A percentile compares a stretch with the other conserved stretches of the same genome.
Evolutionary conservation across 2,113 vertebrate species (phyloP).

Genomic region (Dicentrarchus labrax): DNA sequence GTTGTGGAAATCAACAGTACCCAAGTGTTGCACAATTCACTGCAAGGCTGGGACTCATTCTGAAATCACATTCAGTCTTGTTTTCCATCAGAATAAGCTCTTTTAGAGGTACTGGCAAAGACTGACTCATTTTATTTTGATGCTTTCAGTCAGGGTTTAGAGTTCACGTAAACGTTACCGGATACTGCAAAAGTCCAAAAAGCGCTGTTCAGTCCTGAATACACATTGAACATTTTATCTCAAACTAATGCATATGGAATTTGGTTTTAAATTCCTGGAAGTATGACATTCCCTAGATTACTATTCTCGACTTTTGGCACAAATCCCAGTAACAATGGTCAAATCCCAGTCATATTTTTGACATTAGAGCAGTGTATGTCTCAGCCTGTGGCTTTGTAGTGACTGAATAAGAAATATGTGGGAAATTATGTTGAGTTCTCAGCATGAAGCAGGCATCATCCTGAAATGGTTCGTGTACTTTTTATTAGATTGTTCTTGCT

Average conservation of each 20-base stretch:
- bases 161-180: conserved; percentile 26
- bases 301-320: conserved; percentile 17
- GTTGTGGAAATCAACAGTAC: conserved; percentile 43
- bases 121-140: conserved; percentile 37
- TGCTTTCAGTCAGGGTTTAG: conserved; percentile 10
- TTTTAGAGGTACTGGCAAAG: conserved; percentile 34
- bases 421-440: conserved; percentile 7
- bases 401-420: not conserved
- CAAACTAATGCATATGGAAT: conserved; percentile 36
- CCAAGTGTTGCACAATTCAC: conserved; percentile 55
- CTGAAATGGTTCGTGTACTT: conserved; percentile 13
- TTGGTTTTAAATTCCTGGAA: conserved; percentile 33
- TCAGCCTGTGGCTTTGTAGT: conserved; percentile 40
- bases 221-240: conserved; percentile 37
- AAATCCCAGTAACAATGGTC: not conserved
- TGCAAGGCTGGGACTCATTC: conserved; percentile 18
- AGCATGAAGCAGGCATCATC: conserved; percentile 4
- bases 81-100: conserved; percentile 41
- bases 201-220: conserved; percentile 1
- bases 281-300: conserved; percentile 26
- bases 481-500: conserved; percentile 17
- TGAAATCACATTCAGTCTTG: conserved; percentile 33
- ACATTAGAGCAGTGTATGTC: conserved; percentile 33
- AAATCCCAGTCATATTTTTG: conserved; percentile 35
- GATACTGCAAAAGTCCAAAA: not conserved